These are phyloP conservation scores for Flabesymbios commensalis DNA, from an alignment of 2,888 invertebrate species.

Conservation along the genomic window DNA sequence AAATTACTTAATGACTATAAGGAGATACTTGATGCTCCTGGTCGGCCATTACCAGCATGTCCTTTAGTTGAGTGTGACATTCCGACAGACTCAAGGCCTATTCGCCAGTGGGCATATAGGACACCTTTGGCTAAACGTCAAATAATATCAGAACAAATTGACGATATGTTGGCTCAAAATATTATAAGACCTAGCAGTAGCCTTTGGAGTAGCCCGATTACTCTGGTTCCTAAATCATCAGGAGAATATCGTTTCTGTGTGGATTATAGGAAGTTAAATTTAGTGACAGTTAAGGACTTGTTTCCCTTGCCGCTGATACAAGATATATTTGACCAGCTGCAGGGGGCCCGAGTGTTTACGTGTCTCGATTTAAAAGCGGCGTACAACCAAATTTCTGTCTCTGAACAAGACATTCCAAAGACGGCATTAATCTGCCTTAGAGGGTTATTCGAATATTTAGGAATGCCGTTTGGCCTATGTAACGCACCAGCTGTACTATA, in stretches of 20 bases:
- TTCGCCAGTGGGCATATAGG: too few species aligned
- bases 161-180: too few species aligned
- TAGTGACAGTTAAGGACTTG: background rate
- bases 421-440: background rate
- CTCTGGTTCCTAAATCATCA: too few species aligned
- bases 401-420: background rate
- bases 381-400: constrained; percentile 1
- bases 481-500: background rate
- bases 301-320: background rate
- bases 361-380: background rate
- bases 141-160: too few species aligned
- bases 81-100: too few species aligned
- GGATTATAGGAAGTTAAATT: constrained; percentile 3
- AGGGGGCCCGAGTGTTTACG: background rate
- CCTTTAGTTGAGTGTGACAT: too few species aligned
- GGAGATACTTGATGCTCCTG: too few species aligned
- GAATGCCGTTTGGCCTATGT: background rate
- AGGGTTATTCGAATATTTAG: background rate
- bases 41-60: too few species aligned
- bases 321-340: background rate
- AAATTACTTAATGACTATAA: too few species aligned
- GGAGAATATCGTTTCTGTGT: constrained; percentile 7
- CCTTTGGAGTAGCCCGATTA: too few species aligned
- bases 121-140: too few species aligned
- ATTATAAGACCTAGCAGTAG: too few species aligned